Evolutionary conservation across 2,113 vertebrate species (phyloP), one percentile per base, ranked within the genome.

Genomic region (Notechis scutatus): DNA sequence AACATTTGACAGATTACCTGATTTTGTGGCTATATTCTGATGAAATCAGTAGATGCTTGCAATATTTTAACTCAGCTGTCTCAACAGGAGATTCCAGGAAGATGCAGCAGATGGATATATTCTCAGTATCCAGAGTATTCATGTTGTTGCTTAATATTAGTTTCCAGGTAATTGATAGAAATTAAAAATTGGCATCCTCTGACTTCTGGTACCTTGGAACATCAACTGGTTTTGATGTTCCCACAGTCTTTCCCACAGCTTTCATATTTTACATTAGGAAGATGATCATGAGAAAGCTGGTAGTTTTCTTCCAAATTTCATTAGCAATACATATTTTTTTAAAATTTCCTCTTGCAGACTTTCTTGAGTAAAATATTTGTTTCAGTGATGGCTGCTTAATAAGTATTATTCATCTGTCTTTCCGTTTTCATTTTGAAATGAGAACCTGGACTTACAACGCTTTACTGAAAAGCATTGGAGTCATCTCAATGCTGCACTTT

Each of bases 381-480:
- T 89, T 18, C 50, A 29, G 24, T 86, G 24, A 5, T 90, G 23
- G 29, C 47, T 90, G 81, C 89, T 64, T 61, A 90, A 61, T 61
- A 90, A 85, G 26, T 39, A 57, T 39, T 86, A 52, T 57, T 55
- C 42, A 42, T 24, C 10, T 93, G 20, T 24, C 59, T 90, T 61
- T 54, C 89, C 1, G 42, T 50, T 85, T 90, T 69, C 54, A 12
- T 92, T 47, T 59, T 47, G 34, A 34, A 57, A n/a, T 39, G 50
- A 47, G 54, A 86, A 39, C 3, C 59, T 54, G 74, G 47, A 42
- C 45, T 52, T 87, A 20, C 9, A 42, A 39, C 54, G 47, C 29
- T 57, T 92, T 26, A 90, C 45, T 87, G 34, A 89, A 81, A 42
- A 52, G 34, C n/a, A 61, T 26, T 93, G 81, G 74, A 93, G n/a